Percentiles rank a stretch among this genome's conserved stretches.
phyloP scores from a whole-genome alignment of 2,888 invertebrate species.

The Tethea ocularis region DNA sequence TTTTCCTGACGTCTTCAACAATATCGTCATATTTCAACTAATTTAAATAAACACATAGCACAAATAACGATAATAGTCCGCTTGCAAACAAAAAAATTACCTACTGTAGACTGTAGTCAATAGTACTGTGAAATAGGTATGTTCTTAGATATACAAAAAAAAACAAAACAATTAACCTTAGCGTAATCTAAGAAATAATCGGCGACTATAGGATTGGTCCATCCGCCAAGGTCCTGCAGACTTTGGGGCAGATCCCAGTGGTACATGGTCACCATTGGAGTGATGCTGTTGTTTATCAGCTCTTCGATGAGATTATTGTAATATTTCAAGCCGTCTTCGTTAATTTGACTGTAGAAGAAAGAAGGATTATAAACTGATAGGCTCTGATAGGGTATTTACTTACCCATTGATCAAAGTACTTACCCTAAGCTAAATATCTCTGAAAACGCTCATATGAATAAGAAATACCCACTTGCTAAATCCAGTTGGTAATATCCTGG shows the following conservation, averaged over 20 bases:
- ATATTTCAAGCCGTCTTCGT: conserved; percentile 76
- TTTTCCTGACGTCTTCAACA: too few species aligned
- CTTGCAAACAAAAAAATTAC: too few species aligned
- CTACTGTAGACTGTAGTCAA: too few species aligned
- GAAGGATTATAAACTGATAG: not conserved
- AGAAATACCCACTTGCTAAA: conserved; percentile 63
- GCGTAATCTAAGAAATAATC: conserved; percentile 86
- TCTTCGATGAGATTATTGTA: conserved; percentile 85
- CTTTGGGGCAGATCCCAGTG: conserved; percentile 87
- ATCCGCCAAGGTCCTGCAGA: conserved; percentile 85
- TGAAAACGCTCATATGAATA: not conserved
- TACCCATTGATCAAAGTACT: too few species aligned
- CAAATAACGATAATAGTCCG: too few species aligned
- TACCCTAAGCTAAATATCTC: too few species aligned
- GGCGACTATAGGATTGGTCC: conserved; percentile 85
- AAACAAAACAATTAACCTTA: conserved; percentile 52
- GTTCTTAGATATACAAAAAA: too few species aligned
- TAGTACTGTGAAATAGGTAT: too few species aligned
- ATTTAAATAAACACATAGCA: too few species aligned
- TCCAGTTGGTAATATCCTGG: conserved; percentile 86
- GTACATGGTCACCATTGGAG: conserved; percentile 86
- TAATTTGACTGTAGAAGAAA: conserved; percentile 49
- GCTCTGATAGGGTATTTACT: too few species aligned
- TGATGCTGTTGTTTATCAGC: conserved; percentile 79
- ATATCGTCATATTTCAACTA: too few species aligned